These are phyloP conservation scores for Thermophis baileyi DNA, from an alignment of 2,113 vertebrate species.

Conservation along the genomic window DNA sequence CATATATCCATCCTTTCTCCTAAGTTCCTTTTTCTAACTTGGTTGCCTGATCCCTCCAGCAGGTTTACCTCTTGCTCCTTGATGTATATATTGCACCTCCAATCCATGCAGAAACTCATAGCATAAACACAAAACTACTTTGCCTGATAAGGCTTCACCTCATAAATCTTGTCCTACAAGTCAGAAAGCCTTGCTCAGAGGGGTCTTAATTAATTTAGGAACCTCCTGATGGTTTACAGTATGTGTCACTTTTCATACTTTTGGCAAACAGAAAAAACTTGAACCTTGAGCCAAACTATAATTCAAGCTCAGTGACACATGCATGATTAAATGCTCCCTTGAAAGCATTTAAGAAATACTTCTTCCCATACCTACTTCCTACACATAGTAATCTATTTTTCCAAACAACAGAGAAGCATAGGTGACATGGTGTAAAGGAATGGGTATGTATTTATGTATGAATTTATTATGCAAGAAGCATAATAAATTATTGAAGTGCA, in stretches of 20 bases:
- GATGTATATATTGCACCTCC: background rate
- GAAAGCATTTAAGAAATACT: background rate
- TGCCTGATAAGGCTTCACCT: background rate
- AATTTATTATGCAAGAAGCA: background rate
- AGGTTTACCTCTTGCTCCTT: background rate
- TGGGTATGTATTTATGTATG: background rate
- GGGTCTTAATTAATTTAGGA: background rate
- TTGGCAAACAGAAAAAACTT: background rate
- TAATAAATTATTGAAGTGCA: too few species aligned
- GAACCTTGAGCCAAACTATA: background rate
- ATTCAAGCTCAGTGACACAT: background rate
- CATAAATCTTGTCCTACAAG: background rate
- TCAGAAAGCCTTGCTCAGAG: background rate
- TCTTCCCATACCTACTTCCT: background rate
- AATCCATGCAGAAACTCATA: background rate
- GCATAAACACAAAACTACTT: background rate
- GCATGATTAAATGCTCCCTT: background rate
- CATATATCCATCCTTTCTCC: background rate
- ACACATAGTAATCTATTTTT: background rate
- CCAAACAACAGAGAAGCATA: background rate
- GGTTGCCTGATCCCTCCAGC: background rate
- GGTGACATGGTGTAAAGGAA: background rate
- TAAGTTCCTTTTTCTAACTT: background rate
- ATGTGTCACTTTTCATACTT: background rate
- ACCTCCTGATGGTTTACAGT: background rate